These are phyloP conservation scores for Sylvicola fuscatus DNA, from an alignment of 2,888 invertebrate genomes.

Conservation along the genomic window DNA sequence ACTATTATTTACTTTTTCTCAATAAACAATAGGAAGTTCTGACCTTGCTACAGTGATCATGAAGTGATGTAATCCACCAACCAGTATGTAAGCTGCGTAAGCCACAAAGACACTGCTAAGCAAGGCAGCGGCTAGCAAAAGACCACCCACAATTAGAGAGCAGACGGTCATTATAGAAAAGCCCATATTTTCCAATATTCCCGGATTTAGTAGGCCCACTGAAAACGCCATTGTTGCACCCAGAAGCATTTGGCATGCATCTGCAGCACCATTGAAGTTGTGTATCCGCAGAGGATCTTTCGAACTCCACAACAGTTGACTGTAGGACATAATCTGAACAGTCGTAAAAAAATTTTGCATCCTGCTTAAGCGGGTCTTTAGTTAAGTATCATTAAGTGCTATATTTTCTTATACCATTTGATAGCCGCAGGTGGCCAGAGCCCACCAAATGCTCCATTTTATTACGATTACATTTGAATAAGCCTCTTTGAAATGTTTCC, in stretches of 20 bases:
- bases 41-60: conserved; percentile 54
- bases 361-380: too few species aligned
- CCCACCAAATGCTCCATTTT: conserved; percentile 64
- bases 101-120: conserved; percentile 33
- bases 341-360: too few species aligned
- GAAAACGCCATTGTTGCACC: conserved; percentile 30
- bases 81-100: conserved; percentile 40
- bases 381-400: too few species aligned
- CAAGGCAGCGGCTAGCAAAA: conserved; percentile 26
- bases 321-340: conserved; percentile 29
- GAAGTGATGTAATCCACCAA: conserved; percentile 45
- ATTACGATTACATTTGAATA: conserved; percentile 36
- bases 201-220: conserved; percentile 27
- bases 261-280: conserved; percentile 46
- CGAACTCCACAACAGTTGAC: conserved; percentile 66
- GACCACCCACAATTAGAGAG: conserved; percentile 25
- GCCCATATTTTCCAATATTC: conserved; percentile 26
- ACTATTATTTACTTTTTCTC: background rate
- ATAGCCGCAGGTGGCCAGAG: conserved; percentile 49
- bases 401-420: too few species aligned
- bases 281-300: conserved; percentile 26
- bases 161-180: conserved; percentile 26
- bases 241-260: conserved; percentile 38
- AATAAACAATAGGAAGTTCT: too few species aligned
- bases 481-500: conserved; percentile 34